A percentile compares a stretch with the other conserved stretches of the same genome.
Conservation (phyloP, 64 coral and sea anemone genomes). For the Anthopleura sola region DNA sequence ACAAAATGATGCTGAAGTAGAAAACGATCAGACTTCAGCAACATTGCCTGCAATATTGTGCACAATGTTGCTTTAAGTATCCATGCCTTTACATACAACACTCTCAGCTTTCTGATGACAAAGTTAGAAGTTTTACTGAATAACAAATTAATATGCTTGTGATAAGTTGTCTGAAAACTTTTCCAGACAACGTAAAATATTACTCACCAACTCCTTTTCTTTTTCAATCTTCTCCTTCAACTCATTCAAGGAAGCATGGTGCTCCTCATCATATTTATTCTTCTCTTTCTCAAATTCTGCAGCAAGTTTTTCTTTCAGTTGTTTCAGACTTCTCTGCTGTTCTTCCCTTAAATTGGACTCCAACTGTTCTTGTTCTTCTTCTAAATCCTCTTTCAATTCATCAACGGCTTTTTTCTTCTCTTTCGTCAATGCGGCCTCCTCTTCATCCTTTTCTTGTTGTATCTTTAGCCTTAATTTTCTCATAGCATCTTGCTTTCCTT, state of each 20-base stretch:
- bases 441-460: constrained; percentile 76
- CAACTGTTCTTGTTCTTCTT: constrained; percentile 73
- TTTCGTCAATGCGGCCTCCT: constrained; percentile 53
- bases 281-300: constrained; percentile 69
- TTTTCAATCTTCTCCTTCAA: constrained; percentile 75
- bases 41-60: no score
- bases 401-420: constrained; percentile 60
- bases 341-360: constrained; percentile 53
- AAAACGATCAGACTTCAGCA: no score
- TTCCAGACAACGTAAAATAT: neutral
- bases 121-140: no score
- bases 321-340: constrained; percentile 30
- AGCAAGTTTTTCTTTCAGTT: constrained; percentile 61
- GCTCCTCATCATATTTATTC: constrained; percentile 47
- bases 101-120: no score
- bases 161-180: no score
- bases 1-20: no score
- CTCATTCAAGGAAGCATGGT: constrained; percentile 55
- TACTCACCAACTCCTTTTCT: constrained; percentile 76
- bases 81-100: no score
- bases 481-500: constrained; percentile 77
- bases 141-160: no score
- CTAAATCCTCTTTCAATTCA: constrained; percentile 55
- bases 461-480: constrained; percentile 73
- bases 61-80: no score